These are phyloP conservation scores for Bufotes viridis DNA, from an alignment of 2,797 vertebrate species.

Conservation along the genomic window DNA sequence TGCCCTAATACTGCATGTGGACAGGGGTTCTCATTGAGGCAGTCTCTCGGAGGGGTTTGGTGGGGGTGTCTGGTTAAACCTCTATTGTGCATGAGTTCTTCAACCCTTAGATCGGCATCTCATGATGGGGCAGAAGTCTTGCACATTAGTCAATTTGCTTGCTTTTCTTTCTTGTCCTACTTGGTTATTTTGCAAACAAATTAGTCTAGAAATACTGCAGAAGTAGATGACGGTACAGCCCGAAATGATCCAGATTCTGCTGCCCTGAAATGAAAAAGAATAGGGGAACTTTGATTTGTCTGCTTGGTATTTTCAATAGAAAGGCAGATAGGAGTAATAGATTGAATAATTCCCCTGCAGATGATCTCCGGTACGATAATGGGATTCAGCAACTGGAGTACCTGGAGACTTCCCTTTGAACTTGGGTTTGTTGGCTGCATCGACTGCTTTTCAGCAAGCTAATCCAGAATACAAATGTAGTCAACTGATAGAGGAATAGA, in stretches of 20 bases:
- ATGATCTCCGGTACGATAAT: slow-evolving; percentile 7
- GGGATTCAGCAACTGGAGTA: not conserved
- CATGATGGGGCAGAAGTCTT: too few species aligned
- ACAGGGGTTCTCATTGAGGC: too few species aligned
- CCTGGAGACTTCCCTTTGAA: not conserved
- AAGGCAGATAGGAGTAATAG: not conserved
- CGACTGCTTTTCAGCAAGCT: not conserved
- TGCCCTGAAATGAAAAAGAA: not conserved
- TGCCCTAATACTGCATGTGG: too few species aligned
- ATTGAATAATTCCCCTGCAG: slow-evolving; percentile 17
- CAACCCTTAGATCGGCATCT: too few species aligned
- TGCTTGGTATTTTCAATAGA: not conserved
- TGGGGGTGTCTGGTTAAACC: too few species aligned
- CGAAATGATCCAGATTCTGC: not conserved
- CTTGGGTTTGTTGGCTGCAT: slow-evolving; percentile 28
- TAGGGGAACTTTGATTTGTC: not conserved
- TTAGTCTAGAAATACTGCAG: not conserved
- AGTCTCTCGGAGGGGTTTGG: too few species aligned
- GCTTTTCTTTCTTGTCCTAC: not conserved
- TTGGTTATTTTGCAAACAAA: not conserved
- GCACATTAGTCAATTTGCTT: not conserved
- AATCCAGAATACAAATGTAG: slow-evolving; percentile 27
- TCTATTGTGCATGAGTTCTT: too few species aligned
- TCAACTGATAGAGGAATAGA: not conserved
- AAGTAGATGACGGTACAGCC: too few species aligned